These are phyloP conservation scores for Zelleria hepariella DNA, from an alignment of 2,888 invertebrate genomes.

Conservation along the genomic window DNA sequence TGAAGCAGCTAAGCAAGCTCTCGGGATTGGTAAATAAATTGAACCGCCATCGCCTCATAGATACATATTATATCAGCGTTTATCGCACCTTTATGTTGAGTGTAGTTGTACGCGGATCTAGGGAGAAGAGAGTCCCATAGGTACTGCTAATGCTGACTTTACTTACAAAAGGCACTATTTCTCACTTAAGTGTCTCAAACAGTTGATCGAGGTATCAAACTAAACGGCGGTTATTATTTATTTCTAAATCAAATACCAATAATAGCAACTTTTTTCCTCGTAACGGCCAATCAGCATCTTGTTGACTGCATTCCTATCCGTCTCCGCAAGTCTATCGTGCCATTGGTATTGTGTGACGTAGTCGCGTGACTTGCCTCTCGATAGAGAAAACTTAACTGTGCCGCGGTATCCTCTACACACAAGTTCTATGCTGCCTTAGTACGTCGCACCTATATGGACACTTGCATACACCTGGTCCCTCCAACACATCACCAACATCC, in stretches of 20 bases:
- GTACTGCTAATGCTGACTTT: too few relatives aligned
- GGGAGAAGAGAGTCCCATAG: too few relatives aligned
- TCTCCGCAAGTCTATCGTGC: too few relatives aligned
- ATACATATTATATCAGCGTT: too few relatives aligned
- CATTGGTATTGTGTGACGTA: neutral
- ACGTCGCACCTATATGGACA: neutral
- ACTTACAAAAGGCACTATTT: too few relatives aligned
- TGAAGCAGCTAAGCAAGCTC: neutral
- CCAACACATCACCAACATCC: neutral
- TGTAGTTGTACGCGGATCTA: too few relatives aligned
- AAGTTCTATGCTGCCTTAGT: neutral
- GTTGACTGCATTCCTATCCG: neutral
- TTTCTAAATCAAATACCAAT: neutral
- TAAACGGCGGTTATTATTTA: neutral
- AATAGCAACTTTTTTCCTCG: neutral
- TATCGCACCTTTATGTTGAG: too few relatives aligned
- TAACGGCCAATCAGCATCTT: neutral
- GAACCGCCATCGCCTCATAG: too few relatives aligned
- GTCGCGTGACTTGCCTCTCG: neutral
- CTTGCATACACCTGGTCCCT: slow-evolving; percentile 1
- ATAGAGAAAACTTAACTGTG: neutral
- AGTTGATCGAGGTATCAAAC: neutral
- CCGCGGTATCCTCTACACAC: neutral
- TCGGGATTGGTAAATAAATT: neutral
- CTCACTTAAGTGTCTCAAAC: too few relatives aligned